Evolutionary conservation across 2,888 invertebrate species (phyloP).

Genomic region (Tricholauxania praeusta): DNA sequence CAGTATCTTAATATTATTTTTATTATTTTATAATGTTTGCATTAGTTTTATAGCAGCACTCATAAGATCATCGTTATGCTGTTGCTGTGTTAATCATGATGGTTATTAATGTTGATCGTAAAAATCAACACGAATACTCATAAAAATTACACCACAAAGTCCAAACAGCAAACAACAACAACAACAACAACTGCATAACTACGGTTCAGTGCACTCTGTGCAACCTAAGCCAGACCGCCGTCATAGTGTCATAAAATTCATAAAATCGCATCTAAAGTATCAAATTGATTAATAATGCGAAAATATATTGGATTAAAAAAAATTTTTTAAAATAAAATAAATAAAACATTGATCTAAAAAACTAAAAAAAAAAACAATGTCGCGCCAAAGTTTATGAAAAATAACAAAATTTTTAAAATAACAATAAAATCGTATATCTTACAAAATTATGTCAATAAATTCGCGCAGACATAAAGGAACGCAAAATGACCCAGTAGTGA

Average conservation of each 20-base stretch:
- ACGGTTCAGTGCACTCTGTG: constrained; percentile 33
- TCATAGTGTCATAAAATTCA: constrained; percentile 8
- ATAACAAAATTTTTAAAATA: neutral
- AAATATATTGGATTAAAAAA: constrained; percentile 1
- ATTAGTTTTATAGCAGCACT: constrained; percentile 24
- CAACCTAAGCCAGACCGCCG: constrained; percentile 1
- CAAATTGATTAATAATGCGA: constrained; percentile 38
- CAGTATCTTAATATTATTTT: neutral
- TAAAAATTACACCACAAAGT: neutral
- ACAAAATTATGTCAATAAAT: no score
- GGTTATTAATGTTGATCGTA: constrained; percentile 16
- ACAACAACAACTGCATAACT: constrained; percentile 16
- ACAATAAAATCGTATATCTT: neutral
- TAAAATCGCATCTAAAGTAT: constrained; percentile 30
- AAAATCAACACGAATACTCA: constrained; percentile 16
- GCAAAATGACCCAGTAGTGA: no score
- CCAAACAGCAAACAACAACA: neutral
- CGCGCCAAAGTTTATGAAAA: constrained; percentile 6
- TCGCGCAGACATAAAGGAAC: no score
- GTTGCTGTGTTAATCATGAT: neutral
- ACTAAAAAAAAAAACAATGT: neutral
- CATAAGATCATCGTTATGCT: neutral
- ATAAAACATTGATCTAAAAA: neutral
- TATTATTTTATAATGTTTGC: constrained; percentile 33
- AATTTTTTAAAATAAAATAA: neutral